A percentile compares a stretch with the other conserved stretches of the same genome.
Conservation (phyloP, 2,113 vertebrate species). For the Brienomyrus longianalis region DNA sequence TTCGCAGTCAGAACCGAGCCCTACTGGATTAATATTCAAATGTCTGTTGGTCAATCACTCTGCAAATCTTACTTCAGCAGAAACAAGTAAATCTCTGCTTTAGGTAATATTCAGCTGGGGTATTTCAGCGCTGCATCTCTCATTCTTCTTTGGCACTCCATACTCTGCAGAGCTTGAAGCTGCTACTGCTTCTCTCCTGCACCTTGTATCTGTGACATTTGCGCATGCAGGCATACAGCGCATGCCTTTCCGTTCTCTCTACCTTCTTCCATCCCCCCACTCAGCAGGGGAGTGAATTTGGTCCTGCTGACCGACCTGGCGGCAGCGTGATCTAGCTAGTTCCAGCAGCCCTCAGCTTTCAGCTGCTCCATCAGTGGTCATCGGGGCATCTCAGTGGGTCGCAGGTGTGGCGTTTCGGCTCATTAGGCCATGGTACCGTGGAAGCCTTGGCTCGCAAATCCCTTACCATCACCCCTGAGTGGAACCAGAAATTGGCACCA, state of each 20-base stretch:
- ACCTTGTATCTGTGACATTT: neutral
- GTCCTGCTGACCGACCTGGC: neutral
- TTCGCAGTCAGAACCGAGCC: neutral
- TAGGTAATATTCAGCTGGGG: neutral
- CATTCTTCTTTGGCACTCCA: too few species aligned
- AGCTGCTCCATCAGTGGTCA: slow-evolving; percentile 2
- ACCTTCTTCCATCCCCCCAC: neutral
- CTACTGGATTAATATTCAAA: neutral
- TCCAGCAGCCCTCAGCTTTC: neutral
- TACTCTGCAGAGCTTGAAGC: neutral
- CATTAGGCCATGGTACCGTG: slow-evolving; percentile 7
- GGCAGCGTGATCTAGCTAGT: neutral
- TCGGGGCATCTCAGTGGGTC: neutral
- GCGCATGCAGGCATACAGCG: neutral
- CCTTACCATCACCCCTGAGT: neutral
- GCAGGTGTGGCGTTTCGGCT: slow-evolving; percentile 9
- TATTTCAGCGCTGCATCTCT: neutral
- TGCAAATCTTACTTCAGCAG: neutral
- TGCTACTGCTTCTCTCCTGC: neutral
- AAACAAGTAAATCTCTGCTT: neutral
- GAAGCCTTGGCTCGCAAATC: neutral
- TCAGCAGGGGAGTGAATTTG: neutral
- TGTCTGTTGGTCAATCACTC: neutral
- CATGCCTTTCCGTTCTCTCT: neutral
- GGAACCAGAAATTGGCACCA: neutral